Evolutionary conservation across 2,888 invertebrate genomes (phyloP).

Genomic region (Xanthorhoe designata): DNA sequence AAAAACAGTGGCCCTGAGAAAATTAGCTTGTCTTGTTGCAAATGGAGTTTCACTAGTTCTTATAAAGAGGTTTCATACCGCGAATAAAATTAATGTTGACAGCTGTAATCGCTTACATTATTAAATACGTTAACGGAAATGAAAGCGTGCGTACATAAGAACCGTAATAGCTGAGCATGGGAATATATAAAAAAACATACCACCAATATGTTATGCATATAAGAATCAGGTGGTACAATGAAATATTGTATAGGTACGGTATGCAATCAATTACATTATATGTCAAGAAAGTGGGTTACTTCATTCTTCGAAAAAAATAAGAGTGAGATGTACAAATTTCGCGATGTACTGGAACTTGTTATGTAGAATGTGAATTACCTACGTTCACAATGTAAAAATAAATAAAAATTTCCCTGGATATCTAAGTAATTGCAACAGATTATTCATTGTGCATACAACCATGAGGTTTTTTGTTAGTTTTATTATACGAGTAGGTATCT

Average conservation of each 20-base stretch:
- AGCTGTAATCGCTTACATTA: slow-evolving; percentile 41
- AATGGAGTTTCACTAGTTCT: slow-evolving; percentile 65
- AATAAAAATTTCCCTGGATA: too few species aligned
- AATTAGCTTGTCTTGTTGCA: slow-evolving; percentile 59
- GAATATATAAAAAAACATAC: slow-evolving; percentile 18
- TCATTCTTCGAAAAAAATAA: too few species aligned
- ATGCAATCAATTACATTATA: not conserved
- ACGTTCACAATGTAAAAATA: too few species aligned
- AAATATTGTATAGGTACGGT: not conserved
- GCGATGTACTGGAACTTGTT: too few species aligned
- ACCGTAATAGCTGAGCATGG: slow-evolving; percentile 40
- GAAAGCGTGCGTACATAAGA: slow-evolving; percentile 40
- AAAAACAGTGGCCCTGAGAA: slow-evolving; percentile 64
- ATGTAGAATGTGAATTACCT: too few species aligned
- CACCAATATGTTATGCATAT: not conserved
- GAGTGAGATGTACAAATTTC: too few species aligned
- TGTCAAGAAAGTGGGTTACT: not conserved
- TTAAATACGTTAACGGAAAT: slow-evolving; percentile 43
- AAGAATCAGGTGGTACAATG: not conserved
- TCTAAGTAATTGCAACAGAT: too few species aligned
- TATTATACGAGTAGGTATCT: too few species aligned
- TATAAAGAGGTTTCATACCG: slow-evolving; percentile 54
- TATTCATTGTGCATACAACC: too few species aligned
- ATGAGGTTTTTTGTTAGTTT: too few species aligned
- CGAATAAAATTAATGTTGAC: slow-evolving; percentile 53